phyloP scores from a whole-genome alignment of 2,888 invertebrate species.

The Ennomos fuscantarius region DNA sequence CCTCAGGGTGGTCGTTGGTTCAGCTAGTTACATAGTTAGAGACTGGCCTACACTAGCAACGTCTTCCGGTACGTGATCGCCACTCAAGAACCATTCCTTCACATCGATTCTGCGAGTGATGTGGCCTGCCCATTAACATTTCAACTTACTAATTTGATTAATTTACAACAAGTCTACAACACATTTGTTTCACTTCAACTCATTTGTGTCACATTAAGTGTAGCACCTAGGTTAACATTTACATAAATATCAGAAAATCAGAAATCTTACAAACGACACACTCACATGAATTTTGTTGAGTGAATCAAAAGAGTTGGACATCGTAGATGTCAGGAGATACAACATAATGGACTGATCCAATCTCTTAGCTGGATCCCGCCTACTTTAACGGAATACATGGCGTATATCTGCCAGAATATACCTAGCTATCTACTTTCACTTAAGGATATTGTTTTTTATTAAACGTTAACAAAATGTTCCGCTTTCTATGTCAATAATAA shows the following conservation, averaged over 20 bases:
- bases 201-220: no score
- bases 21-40: no score
- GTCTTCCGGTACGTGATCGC: no score
- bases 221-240: no score
- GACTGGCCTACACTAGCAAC: no score
- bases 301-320: slow-evolving; percentile 56
- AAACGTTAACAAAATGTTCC: slow-evolving; percentile 24
- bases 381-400: slow-evolving; percentile 49
- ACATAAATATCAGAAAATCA: neutral
- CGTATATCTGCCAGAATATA: slow-evolving; percentile 27
- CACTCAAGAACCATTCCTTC: no score
- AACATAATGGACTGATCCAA: slow-evolving; percentile 72
- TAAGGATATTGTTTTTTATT: slow-evolving; percentile 29
- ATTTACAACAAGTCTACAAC: no score
- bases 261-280: slow-evolving; percentile 40
- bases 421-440: slow-evolving; percentile 29
- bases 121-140: no score
- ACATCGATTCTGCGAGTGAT: no score
- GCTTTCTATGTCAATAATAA: slow-evolving; percentile 22
- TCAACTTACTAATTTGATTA: no score
- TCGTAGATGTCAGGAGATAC: slow-evolving; percentile 66
- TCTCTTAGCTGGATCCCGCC: slow-evolving; percentile 71
- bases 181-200: no score
- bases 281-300: slow-evolving; percentile 30
- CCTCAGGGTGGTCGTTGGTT: no score